Evolutionary conservation across 2,888 invertebrate genomes (phyloP).

Genomic region (Hetaerina titia): DNA sequence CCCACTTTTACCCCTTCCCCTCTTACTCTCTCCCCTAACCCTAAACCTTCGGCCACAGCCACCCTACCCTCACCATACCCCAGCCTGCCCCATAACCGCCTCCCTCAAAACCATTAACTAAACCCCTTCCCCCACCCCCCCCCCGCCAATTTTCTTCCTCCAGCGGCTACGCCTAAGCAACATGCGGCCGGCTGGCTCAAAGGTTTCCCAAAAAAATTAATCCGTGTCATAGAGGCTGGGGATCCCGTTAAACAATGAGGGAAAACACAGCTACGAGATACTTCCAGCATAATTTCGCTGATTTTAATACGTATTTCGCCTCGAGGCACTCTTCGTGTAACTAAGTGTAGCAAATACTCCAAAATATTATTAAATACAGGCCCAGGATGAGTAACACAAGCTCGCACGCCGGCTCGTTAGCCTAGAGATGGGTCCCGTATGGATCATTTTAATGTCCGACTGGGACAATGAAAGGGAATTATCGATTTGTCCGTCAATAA

Average conservation of each 20-base stretch:
- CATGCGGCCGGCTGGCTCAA: neutral
- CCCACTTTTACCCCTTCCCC: neutral
- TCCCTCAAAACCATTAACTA: neutral
- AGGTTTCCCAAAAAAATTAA: neutral
- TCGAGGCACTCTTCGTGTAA: neutral
- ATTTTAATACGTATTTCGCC: neutral
- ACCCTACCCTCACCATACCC: neutral
- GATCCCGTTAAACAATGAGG: neutral
- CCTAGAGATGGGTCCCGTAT: too few relatives aligned
- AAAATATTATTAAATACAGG: neutral
- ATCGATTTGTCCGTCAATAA: too few relatives aligned
- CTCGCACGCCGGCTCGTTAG: too few relatives aligned
- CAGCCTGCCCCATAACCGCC: neutral
- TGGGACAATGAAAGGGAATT: too few relatives aligned
- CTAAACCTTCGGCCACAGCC: neutral
- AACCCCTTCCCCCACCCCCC: neutral
- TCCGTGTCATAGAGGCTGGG: neutral
- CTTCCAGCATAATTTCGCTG: neutral
- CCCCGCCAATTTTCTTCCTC: neutral
- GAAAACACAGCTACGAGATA: neutral
- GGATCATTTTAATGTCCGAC: too few relatives aligned
- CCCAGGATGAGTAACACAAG: too few relatives aligned
- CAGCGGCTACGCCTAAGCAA: neutral
- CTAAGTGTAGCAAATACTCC: neutral
- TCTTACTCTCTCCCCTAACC: neutral